phyloP scores from a whole-genome alignment of 1,140 invertebrate genomes.

The Drosophila erecta region DNA sequence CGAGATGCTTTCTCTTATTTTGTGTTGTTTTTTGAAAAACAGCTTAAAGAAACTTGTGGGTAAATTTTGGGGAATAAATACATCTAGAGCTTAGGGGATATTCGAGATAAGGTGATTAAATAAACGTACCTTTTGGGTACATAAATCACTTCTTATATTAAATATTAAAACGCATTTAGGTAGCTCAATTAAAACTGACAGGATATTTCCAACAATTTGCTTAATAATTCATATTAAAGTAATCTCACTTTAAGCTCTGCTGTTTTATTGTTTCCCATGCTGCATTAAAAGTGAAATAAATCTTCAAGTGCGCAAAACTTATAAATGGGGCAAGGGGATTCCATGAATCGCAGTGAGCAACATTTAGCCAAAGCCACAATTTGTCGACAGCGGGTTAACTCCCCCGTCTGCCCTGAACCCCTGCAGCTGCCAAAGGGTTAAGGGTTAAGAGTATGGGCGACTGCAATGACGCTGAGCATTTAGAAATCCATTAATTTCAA shows the following conservation, averaged over 20 bases:
- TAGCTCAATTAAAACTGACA: too few species aligned
- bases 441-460: conserved; percentile 3
- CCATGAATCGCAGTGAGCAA: conserved; percentile 34
- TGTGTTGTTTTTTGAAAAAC: conserved; percentile 1
- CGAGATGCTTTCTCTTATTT: conserved; percentile 17
- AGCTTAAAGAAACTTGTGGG: too few species aligned
- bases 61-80: conserved; percentile 15
- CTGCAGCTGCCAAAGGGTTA: conserved; percentile 33
- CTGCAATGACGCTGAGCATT: conserved; percentile 67
- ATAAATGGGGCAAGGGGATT: background rate
- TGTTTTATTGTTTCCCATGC: conserved; percentile 19
- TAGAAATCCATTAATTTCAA: conserved; percentile 79
- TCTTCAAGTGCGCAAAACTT: conserved; percentile 34
- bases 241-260: background rate
- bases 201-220: too few species aligned
- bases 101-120: background rate
- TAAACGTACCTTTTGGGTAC: background rate
- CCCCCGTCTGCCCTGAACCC: background rate
- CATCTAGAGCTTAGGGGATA: conserved; percentile 1
- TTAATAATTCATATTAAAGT: too few species aligned
- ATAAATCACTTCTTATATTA: too few species aligned
- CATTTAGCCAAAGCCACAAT: conserved; percentile 45
- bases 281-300: conserved; percentile 45
- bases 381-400: conserved; percentile 39
- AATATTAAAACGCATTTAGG: too few species aligned